phyloP scores from a whole-genome alignment of 2,797 vertebrate genomes.

The Hafferia zeledoni region DNA sequence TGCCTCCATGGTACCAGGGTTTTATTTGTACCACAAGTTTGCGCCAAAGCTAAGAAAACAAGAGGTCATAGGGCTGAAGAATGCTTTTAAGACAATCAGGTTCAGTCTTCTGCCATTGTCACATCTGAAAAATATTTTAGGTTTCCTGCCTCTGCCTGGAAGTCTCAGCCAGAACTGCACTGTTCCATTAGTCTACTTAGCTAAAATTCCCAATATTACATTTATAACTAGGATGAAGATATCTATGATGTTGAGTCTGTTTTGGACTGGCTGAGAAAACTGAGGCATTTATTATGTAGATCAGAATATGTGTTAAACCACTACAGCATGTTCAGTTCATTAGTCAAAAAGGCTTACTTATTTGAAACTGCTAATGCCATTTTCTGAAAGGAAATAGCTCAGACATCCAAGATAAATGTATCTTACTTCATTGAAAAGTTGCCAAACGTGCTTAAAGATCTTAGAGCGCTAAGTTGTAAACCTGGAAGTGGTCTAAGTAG shows the following conservation, averaged over 20 bases:
- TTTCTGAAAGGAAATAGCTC: slow-evolving; percentile 1
- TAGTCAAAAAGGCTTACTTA: not conserved
- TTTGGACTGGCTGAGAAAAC: not conserved
- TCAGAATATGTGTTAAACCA: not conserved
- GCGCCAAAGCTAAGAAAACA: not conserved
- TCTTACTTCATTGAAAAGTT: not conserved
- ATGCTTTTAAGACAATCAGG: not conserved
- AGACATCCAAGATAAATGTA: not conserved
- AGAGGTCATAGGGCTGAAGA: not conserved
- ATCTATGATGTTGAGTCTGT: not conserved
- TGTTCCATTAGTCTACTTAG: not conserved
- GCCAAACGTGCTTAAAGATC: not conserved
- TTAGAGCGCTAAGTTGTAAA: not conserved
- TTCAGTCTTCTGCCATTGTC: not conserved
- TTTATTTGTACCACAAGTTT: not conserved
- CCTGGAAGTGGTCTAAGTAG: not conserved
- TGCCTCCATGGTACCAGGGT: not conserved
- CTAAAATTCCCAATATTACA: not conserved
- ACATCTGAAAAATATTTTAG: not conserved
- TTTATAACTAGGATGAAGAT: not conserved
- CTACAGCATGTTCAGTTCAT: not conserved
- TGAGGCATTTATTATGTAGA: not conserved
- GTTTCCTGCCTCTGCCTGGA: not conserved
- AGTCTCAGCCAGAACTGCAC: not conserved
- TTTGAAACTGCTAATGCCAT: not conserved